Percentiles rank a stretch among this genome's conserved stretches.
Conservation (phyloP, 1,140 invertebrate species). For the Limonius californicus region DNA sequence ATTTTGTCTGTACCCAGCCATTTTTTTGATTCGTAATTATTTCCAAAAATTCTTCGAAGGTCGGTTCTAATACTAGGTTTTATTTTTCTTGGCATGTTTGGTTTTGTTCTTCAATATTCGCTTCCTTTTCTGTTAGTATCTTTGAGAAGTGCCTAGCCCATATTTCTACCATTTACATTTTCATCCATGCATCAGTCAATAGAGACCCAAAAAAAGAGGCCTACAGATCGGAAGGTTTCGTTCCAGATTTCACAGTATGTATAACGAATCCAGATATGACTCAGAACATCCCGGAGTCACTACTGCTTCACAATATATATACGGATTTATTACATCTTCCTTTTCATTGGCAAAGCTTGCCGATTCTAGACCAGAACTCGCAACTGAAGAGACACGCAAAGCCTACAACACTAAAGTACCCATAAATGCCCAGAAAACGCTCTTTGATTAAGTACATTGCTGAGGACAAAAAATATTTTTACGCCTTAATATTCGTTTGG, state of each 20-base stretch:
- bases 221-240: background rate
- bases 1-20: too few relatives aligned
- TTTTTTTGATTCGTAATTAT: too few relatives aligned
- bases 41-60: too few relatives aligned
- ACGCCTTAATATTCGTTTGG: background rate
- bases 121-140: too few relatives aligned
- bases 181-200: too few relatives aligned
- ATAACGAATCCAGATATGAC: background rate
- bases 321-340: background rate
- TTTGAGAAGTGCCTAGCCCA: too few relatives aligned
- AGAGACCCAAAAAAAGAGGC: background rate
- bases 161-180: too few relatives aligned
- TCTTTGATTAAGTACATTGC: background rate
- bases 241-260: background rate
- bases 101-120: too few relatives aligned
- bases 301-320: background rate
- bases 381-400: too few relatives aligned
- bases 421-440: background rate
- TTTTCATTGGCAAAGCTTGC: constrained; percentile 5
- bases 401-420: background rate
- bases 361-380: background rate
- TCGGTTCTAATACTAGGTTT: too few relatives aligned
- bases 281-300: background rate
- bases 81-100: too few relatives aligned
- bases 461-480: background rate